Evolutionary conservation across 2,797 vertebrate species (phyloP).

Genomic region (Alauda arvensis): DNA sequence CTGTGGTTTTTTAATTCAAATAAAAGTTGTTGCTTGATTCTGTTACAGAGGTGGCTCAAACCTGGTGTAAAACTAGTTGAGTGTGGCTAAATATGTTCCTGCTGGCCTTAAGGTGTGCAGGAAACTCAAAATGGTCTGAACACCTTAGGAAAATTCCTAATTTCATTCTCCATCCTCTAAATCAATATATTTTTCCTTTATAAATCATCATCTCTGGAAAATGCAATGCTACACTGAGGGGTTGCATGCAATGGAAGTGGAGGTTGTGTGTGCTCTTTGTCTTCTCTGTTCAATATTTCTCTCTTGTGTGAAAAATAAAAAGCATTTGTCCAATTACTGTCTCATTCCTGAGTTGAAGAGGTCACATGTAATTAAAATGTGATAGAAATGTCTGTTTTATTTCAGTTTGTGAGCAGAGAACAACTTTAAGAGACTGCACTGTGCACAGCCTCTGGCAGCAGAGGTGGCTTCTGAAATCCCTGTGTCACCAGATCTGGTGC

Average conservation of each 20-base stretch:
- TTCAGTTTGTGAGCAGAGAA: neutral
- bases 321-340: neutral
- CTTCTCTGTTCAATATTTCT: neutral
- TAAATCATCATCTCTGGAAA: neutral
- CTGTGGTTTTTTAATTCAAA: neutral
- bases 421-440: neutral
- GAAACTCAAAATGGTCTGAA: neutral
- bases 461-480: neutral
- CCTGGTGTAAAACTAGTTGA: neutral
- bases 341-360: neutral
- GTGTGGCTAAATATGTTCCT: neutral
- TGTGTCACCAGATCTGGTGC: neutral
- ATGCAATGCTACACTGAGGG: neutral
- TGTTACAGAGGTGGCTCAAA: neutral
- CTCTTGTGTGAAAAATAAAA: neutral
- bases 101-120: neutral
- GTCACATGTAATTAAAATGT: neutral
- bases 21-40: neutral
- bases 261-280: rapidly evolving
- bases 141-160: neutral
- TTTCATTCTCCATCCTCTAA: neutral
- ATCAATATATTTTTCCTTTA: neutral
- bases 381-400: neutral
- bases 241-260: neutral
- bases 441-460: neutral